Evolutionary conservation across 2,113 vertebrate species (phyloP), one percentile per base, ranked within the genome.

Genomic region (Thalassarche chlororhynchos): DNA sequence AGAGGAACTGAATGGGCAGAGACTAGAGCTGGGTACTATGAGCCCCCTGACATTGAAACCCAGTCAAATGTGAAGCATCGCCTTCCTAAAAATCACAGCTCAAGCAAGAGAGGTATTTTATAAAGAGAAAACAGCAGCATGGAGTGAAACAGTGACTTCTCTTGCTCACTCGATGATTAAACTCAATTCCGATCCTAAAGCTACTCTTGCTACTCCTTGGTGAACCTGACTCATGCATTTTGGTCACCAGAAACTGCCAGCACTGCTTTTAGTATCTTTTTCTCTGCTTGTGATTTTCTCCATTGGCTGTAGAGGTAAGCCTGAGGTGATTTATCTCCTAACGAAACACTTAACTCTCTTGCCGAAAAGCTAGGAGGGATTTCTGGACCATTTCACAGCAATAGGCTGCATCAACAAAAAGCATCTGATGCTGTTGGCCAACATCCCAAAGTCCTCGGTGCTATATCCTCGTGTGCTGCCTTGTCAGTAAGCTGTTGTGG

Each of bases 381-480:
- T 97, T 97, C 95, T 97, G 94, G 95, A 89, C 94, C 95, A 96
- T 97, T 97, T 95, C 91, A 97, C 94, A 91, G 91, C 84, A 94
- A 96, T 58, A 69, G 84, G 58, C 93, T 76, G 78, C 85, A 91
- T 89, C 91, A 78, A 78, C 74, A 65, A 62, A 74, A 76, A 93
- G 74, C 72, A 85, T 76, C 74, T 93, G 87, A 96, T 76, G 87
- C 77, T 87, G 18, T 25, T 96, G 95, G 96, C 95, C 28, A 6
- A 7, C 65, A 31, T 93, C 95, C 96, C 84, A 57, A 76, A 91
- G 65, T 15, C 52, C 61, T 84, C 1, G 0, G 51, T 7, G 24
- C 9, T 23, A 1, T 47, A 4, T 44, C 66, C 72, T 74, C 8
- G 0, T 54, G 66, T 6, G 6, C 66, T 79, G 71, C 79, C 74